Conservation (phyloP, 2,888 invertebrate species). For the Himalopsyche tibetana region DNA sequence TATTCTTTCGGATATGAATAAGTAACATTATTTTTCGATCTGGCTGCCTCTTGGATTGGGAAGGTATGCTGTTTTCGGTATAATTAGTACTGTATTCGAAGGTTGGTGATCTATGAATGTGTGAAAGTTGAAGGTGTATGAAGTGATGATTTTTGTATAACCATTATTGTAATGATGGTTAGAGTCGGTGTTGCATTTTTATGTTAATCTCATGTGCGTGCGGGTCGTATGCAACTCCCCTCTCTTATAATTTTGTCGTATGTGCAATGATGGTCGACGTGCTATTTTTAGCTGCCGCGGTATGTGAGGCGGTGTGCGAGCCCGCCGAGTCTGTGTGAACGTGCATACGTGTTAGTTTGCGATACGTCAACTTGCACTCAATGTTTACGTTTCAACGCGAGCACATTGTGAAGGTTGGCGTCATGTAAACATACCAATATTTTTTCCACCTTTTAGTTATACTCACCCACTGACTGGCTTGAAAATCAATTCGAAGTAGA, state of each 20-base stretch:
- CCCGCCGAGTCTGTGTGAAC: slow-evolving; percentile 28
- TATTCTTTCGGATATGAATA: not conserved
- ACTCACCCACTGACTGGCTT: not conserved
- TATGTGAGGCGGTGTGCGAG: slow-evolving; percentile 20
- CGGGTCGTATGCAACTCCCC: slow-evolving; percentile 23
- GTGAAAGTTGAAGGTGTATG: not conserved
- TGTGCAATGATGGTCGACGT: slow-evolving; percentile 39
- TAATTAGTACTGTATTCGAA: not conserved
- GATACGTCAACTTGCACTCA: slow-evolving; percentile 42
- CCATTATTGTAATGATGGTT: not conserved
- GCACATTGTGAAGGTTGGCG: slow-evolving; percentile 45
- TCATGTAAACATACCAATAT: slow-evolving; percentile 35
- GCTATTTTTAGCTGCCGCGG: slow-evolving; percentile 47
- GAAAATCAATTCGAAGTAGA: not conserved
- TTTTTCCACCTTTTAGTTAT: slow-evolving; percentile 14
- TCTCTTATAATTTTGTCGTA: slow-evolving; percentile 8
- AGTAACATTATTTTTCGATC: not conserved
- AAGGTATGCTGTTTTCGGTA: not conserved
- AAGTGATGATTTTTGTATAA: not conserved
- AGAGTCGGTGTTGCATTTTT: slow-evolving; percentile 2
- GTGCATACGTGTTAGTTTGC: slow-evolving; percentile 28
- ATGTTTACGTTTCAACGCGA: slow-evolving; percentile 35
- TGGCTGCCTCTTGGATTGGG: not conserved
- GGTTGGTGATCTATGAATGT: not conserved
- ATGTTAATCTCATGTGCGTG: slow-evolving; percentile 31